Conservation (phyloP, 2,888 invertebrate genomes). For the Caprella mutica region DNA sequence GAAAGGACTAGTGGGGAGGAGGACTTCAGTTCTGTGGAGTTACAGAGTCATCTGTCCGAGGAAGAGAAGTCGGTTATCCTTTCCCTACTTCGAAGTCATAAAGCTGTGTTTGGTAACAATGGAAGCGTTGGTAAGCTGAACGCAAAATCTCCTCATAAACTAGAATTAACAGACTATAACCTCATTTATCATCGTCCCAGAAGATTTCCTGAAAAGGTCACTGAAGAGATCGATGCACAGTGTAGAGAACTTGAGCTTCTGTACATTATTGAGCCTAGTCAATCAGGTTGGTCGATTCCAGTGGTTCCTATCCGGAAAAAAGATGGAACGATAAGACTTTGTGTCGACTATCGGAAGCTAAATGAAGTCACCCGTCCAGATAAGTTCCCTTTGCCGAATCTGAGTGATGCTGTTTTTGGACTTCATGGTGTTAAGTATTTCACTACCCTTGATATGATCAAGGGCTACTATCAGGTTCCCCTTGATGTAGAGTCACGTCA, state of each 20-base stretch:
- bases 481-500: background rate
- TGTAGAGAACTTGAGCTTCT: background rate
- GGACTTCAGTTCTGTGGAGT: no score
- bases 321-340: background rate
- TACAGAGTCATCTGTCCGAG: no score
- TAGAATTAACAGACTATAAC: no score
- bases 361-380: background rate
- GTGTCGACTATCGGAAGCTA: background rate
- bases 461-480: background rate
- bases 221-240: no score
- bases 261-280: background rate
- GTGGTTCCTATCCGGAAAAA: constrained; percentile 2
- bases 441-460: constrained; percentile 1
- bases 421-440: constrained; percentile 8
- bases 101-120: no score
- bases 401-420: constrained; percentile 6
- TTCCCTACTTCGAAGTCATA: no score
- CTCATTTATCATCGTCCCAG: no score
- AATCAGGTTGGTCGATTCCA: background rate
- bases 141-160: no score
- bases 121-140: no score
- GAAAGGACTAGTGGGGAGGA: no score
- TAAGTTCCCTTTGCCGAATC: background rate
- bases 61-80: no score
- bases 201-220: no score